Percentiles rank a stretch among this genome's conserved stretches.
Evolutionary conservation across 2,797 vertebrate species (phyloP).

Genomic region (Steatocranus sp.): DNA sequence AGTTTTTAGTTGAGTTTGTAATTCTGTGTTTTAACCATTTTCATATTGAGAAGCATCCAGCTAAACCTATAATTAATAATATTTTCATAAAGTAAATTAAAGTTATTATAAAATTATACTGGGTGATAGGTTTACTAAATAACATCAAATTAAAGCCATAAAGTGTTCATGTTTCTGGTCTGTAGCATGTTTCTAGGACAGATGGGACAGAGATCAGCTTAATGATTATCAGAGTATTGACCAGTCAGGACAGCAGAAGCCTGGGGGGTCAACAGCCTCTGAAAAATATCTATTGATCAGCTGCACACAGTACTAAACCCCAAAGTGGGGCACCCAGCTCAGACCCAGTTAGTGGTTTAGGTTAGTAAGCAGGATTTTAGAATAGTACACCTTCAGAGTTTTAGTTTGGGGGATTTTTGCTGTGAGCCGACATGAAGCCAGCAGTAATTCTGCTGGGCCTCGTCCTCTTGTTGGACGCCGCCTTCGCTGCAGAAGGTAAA

Average conservation of each 20-base stretch:
- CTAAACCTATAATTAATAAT: background rate
- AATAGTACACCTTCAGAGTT: background rate
- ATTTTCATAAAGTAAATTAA: background rate
- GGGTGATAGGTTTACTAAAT: background rate
- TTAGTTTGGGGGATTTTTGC: background rate
- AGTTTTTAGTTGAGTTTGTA: background rate
- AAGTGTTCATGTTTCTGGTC: background rate
- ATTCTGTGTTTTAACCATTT: background rate
- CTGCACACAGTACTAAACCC: constrained; percentile 1
- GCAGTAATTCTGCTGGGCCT: constrained; percentile 55
- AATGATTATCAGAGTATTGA: constrained; percentile 61
- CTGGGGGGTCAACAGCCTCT: constrained; percentile 39
- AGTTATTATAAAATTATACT: background rate
- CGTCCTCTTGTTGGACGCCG: constrained; percentile 30
- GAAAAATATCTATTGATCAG: constrained; percentile 47
- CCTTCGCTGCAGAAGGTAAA: constrained; percentile 71
- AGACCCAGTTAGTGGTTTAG: background rate
- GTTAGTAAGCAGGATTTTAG: background rate
- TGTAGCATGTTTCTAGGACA: constrained; percentile 12
- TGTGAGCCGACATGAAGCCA: constrained; percentile 52
- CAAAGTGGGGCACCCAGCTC: constrained; percentile 26
- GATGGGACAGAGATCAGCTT: constrained; percentile 38
- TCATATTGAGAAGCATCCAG: background rate
- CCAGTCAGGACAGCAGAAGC: constrained; percentile 41
- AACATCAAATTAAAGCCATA: background rate